Conservation (phyloP, 2,888 invertebrate species). For the Leucozona laternaria region DNA sequence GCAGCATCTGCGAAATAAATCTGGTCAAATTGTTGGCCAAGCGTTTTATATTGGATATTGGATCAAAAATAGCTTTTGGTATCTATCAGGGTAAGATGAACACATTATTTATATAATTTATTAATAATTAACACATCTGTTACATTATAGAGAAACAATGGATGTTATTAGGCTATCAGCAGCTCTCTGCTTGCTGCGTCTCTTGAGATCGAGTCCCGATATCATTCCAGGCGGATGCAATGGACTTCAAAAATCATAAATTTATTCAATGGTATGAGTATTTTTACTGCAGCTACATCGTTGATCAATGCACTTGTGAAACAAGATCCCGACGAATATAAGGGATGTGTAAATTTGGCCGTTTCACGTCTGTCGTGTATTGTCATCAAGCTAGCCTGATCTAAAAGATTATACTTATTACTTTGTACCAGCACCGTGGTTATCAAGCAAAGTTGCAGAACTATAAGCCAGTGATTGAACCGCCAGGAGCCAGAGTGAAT, state of each 20-base stretch:
- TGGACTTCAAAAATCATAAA: slow-evolving; percentile 99
- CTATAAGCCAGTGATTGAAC: slow-evolving; percentile 98
- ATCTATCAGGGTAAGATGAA: slow-evolving; percentile 90
- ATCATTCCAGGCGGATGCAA: slow-evolving; percentile 98
- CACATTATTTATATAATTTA: background rate
- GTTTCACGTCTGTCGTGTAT: slow-evolving; percentile 98
- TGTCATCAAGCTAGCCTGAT: slow-evolving; percentile 99
- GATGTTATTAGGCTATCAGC: slow-evolving; percentile 99
- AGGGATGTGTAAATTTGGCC: slow-evolving; percentile 98
- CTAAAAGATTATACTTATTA: slow-evolving; percentile 99
- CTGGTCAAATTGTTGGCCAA: too few relatives aligned
- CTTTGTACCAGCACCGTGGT: slow-evolving; percentile 99
- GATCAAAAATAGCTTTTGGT: too few relatives aligned
- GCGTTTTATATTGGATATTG: too few relatives aligned
- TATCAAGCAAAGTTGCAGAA: slow-evolving; percentile 99
- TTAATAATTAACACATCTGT: background rate
- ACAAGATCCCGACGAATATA: slow-evolving; percentile 99
- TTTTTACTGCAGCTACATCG: slow-evolving; percentile 99
- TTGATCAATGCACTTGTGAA: slow-evolving; percentile 99
- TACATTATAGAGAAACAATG: slow-evolving; percentile 93
- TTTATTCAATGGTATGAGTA: slow-evolving; percentile 99
- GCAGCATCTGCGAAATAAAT: too few relatives aligned
- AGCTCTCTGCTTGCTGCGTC: slow-evolving; percentile 96
- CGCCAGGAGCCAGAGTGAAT: slow-evolving; percentile 98
- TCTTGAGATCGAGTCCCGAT: slow-evolving; percentile 97